Evolutionary conservation across 2,797 vertebrate genomes (phyloP).

Genomic region (Gobionotothen gibberifrons): DNA sequence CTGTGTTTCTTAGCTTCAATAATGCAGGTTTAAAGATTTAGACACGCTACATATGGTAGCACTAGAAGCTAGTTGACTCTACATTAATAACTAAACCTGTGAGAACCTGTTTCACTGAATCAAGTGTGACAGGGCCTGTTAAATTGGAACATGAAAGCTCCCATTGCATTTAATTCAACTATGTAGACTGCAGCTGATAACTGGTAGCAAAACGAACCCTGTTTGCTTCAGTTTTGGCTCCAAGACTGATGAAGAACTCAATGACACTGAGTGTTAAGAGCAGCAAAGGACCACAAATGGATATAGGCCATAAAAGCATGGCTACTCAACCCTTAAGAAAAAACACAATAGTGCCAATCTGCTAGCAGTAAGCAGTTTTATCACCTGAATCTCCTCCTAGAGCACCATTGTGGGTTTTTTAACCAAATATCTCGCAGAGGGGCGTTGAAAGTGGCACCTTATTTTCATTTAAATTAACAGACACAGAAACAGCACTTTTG

Average conservation of each 20-base stretch:
- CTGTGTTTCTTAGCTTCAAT: neutral
- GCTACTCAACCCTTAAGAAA: conserved; percentile 30
- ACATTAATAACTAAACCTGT: neutral
- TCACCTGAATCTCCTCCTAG: no score
- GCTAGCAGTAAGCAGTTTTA: conserved; percentile 29
- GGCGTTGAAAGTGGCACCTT: no score
- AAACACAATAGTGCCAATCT: conserved; percentile 21
- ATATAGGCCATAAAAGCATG: conserved; percentile 27
- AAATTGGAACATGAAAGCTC: neutral
- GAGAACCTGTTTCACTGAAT: neutral
- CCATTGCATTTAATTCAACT: neutral
- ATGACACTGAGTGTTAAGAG: conserved; percentile 28
- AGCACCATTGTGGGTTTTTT: no score
- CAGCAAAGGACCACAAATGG: conserved; percentile 40
- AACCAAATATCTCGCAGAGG: no score
- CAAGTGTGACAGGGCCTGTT: neutral
- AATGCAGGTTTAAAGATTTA: neutral
- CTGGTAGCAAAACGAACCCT: neutral
- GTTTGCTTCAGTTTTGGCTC: conserved; percentile 36
- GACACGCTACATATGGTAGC: neutral
- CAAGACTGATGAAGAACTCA: conserved; percentile 35
- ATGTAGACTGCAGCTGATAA: neutral
- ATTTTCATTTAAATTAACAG: no score
- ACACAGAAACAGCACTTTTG: no score
- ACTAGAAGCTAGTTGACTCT: neutral